phyloP scores from a whole-genome alignment of 2,888 invertebrate species.

The Mayetiola destructor region DNA sequence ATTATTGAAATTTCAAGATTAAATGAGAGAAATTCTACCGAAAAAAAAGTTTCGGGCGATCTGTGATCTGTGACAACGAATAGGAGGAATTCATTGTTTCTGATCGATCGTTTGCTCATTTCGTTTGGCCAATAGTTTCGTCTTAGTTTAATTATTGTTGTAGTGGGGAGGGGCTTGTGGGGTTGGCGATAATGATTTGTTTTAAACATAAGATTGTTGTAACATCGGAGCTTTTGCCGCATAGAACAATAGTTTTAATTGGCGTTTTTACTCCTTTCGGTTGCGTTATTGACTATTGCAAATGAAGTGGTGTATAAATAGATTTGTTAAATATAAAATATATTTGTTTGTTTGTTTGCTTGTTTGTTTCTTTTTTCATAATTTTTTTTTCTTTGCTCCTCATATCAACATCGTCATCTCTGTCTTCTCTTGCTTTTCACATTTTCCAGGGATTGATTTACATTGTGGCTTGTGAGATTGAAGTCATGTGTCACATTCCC shows the following conservation, averaged over 20 bases:
- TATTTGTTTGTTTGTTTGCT: constrained; percentile 2
- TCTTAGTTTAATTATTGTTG: constrained; percentile 13
- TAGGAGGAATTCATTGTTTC: neutral
- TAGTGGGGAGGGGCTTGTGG: no score
- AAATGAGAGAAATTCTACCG: neutral
- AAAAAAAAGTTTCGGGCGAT: neutral
- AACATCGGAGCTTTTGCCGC: constrained; percentile 6
- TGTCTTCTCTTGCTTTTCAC: no score
- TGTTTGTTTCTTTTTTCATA: neutral
- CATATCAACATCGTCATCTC: no score
- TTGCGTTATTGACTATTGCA: constrained; percentile 10
- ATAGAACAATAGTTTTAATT: neutral
- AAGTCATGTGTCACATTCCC: no score
- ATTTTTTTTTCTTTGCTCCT: neutral
- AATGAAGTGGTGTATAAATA: constrained; percentile 12
- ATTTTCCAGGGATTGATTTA: no score
- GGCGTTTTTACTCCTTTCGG: constrained; percentile 1
- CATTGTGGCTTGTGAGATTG: no score
- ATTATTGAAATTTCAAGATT: no score
- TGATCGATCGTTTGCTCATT: no score
- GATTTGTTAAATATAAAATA: constrained; percentile 12
- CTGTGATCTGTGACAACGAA: neutral
- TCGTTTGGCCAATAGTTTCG: neutral
- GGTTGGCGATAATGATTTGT: constrained; percentile 9
- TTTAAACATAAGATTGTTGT: constrained; percentile 4